Evolutionary conservation across 1,140 invertebrate genomes (phyloP).

Genomic region (Hylyphantes graminicola): DNA sequence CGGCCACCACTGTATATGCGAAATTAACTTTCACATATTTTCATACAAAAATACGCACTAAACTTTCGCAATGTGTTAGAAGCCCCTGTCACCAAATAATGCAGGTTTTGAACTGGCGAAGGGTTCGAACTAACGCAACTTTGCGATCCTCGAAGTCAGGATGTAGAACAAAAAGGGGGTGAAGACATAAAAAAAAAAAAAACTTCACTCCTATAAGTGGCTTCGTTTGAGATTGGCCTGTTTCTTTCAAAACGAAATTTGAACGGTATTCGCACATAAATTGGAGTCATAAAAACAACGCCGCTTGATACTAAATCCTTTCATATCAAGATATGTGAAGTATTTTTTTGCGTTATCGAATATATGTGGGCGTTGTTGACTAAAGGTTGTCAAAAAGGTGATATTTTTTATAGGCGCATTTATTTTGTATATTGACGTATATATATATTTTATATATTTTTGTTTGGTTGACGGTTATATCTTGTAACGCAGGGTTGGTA

Average conservation of each 20-base stretch:
- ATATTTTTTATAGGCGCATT: no score
- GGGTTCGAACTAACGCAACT: slow-evolving; percentile 40
- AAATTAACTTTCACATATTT: no score
- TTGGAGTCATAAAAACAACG: slow-evolving; percentile 30
- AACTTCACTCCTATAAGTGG: slow-evolving; percentile 30
- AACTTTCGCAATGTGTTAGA: background rate
- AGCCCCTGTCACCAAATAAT: slow-evolving; percentile 16
- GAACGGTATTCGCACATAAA: slow-evolving; percentile 19
- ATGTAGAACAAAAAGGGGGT: slow-evolving; percentile 19
- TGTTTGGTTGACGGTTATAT: no score
- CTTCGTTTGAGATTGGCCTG: slow-evolving; percentile 46
- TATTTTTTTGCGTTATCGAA: background rate
- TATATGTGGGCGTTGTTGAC: no score
- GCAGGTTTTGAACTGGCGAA: slow-evolving; percentile 24
- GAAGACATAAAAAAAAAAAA: background rate
- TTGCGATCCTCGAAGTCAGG: background rate
- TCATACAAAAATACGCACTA: no score
- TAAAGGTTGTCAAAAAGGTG: no score
- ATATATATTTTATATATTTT: no score
- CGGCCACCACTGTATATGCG: no score
- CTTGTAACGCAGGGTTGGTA: no score
- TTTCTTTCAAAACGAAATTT: background rate
- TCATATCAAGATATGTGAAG: slow-evolving; percentile 20
- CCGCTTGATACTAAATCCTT: slow-evolving; percentile 28
- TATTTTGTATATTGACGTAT: no score